Conservation (phyloP, 2,888 invertebrate genomes). For the Silvanus unidentatus region DNA sequence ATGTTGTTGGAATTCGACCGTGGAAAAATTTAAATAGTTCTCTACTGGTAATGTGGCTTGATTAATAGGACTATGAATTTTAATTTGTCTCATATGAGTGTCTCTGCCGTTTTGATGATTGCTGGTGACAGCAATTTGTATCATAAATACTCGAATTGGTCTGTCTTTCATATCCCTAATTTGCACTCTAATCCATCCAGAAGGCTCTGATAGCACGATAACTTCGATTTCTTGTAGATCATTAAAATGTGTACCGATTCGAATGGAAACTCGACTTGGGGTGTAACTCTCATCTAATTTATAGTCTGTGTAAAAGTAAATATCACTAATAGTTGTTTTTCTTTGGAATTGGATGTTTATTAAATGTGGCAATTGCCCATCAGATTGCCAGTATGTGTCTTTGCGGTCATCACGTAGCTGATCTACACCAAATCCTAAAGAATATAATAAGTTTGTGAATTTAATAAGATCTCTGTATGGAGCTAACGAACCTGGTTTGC, state of each 20-base stretch:
- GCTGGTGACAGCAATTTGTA: constrained; percentile 92
- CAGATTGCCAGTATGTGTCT: constrained; percentile 99
- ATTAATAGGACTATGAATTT: constrained; percentile 84
- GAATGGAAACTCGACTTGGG: constrained; percentile 86
- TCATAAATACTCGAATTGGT: constrained; percentile 91
- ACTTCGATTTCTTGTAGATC: constrained; percentile 95
- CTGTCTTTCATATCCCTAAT: constrained; percentile 82
- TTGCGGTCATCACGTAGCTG: constrained; percentile 91
- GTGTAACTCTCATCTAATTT: constrained; percentile 99
- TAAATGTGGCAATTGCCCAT: constrained; percentile 95
- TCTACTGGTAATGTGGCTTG: constrained; percentile 60
- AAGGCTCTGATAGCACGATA: constrained; percentile 87
- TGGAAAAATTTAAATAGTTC: constrained; percentile 72
- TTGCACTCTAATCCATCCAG: constrained; percentile 92
- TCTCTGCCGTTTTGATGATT: constrained; percentile 99
- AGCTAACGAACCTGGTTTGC: constrained; percentile 75
- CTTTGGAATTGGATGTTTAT: constrained; percentile 95
- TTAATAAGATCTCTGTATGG: not conserved
- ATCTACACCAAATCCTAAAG: constrained; percentile 91
- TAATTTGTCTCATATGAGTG: constrained; percentile 95
- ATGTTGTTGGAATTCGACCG: constrained; percentile 75
- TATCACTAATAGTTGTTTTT: constrained; percentile 91
- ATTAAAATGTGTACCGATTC: constrained; percentile 94
- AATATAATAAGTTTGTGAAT: not conserved
- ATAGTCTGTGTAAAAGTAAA: constrained; percentile 96